A percentile compares a stretch with the other conserved stretches of the same genome.
These are phyloP conservation scores for Calliscelio sp. DNA, from an alignment of 2,888 invertebrate species.

Conservation along the genomic window DNA sequence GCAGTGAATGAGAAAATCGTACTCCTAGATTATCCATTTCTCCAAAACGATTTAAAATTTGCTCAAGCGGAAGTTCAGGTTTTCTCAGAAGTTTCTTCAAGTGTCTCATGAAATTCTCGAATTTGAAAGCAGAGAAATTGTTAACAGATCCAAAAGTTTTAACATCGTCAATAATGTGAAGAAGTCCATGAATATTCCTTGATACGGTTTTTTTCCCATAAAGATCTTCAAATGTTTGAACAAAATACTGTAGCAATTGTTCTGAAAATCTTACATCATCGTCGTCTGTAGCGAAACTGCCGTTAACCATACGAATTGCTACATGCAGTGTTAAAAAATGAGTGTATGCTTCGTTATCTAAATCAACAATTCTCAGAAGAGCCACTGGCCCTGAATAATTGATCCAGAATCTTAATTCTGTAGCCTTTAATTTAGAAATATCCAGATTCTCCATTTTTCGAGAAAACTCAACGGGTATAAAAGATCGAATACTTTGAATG, in stretches of 20 bases:
- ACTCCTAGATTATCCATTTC: not conserved
- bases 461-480: conserved; percentile 29
- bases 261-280: conserved; percentile 1
- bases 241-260: conserved; percentile 23
- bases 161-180: conserved; percentile 23
- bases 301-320: conserved; percentile 32
- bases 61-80: conserved; percentile 17
- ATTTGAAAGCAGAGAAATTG: conserved; percentile 3
- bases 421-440: conserved; percentile 39
- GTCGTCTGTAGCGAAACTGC: too few relatives aligned
- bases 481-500: not conserved
- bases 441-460: conserved; percentile 24
- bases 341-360: conserved; percentile 7
- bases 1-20: not conserved
- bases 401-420: conserved; percentile 36
- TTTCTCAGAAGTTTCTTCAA: conserved; percentile 23
- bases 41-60: conserved; percentile 2
- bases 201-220: conserved; percentile 10
- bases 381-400: conserved; percentile 42
- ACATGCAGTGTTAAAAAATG: conserved; percentile 25
- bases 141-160: conserved; percentile 3
- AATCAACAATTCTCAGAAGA: not conserved
- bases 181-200: conserved; percentile 22
- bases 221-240: not conserved
- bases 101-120: conserved; percentile 32